These are phyloP conservation scores for Pharmacophagus antenor DNA, from an alignment of 2,888 invertebrate species.

Conservation along the genomic window DNA sequence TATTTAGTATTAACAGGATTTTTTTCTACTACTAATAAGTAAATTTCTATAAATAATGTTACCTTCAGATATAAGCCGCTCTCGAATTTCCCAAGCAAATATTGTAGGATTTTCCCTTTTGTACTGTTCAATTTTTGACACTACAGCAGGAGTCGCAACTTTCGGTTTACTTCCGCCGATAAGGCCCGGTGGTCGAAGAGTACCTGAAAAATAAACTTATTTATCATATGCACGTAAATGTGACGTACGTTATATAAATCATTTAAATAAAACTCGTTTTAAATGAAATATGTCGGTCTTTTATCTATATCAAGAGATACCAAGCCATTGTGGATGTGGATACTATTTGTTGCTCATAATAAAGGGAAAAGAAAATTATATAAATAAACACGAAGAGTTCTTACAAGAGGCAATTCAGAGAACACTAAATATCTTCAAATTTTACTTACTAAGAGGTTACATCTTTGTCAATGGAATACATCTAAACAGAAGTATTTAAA, in stretches of 20 bases:
- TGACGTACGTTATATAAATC: no score
- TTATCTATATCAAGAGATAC: no score
- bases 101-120: conserved; percentile 99
- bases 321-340: no score
- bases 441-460: conserved; percentile 14
- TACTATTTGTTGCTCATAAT: no score
- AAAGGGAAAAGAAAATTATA: no score
- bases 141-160: conserved; percentile 98
- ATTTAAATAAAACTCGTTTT: no score
- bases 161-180: conserved; percentile 98
- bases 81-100: conserved; percentile 99
- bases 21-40: background rate
- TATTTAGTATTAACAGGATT: background rate
- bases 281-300: no score
- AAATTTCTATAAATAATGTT: no score
- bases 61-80: conserved; percentile 98
- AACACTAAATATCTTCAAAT: background rate
- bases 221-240: background rate
- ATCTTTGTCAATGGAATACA: conserved; percentile 27
- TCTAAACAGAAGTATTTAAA: conserved; percentile 23
- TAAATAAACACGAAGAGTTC: no score
- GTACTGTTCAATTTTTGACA: conserved; percentile 98
- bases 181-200: conserved; percentile 92
- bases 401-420: conserved; percentile 1
- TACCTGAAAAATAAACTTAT: conserved; percentile 83